These are phyloP conservation scores for Tetragnatha versicolor DNA, from an alignment of 1,140 invertebrate genomes.

Conservation along the genomic window DNA sequence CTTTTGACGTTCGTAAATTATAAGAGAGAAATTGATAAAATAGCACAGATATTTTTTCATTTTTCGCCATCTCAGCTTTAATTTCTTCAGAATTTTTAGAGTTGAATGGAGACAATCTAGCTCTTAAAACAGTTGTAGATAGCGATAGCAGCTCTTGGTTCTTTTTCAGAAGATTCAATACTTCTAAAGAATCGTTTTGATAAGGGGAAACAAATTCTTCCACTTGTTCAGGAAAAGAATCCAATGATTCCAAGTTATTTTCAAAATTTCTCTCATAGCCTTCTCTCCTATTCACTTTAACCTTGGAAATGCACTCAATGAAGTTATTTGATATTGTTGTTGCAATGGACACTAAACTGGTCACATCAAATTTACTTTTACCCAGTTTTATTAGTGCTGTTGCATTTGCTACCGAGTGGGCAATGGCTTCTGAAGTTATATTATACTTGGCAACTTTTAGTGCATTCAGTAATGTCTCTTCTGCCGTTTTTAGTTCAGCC, in stretches of 20 bases:
- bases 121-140: background rate
- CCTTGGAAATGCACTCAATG: constrained; percentile 4
- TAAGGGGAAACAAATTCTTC: background rate
- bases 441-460: constrained; percentile 15
- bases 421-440: background rate
- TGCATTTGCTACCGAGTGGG: constrained; percentile 13
- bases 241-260: background rate
- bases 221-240: background rate
- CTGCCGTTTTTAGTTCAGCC: background rate
- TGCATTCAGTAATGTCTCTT: background rate
- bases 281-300: background rate
- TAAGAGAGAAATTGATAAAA: constrained; percentile 31
- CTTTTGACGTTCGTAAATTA: constrained; percentile 18
- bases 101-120: background rate
- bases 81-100: background rate
- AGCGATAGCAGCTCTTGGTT: constrained; percentile 22
- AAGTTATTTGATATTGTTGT: constrained; percentile 3
- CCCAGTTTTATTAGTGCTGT: background rate
- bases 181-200: background rate
- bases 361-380: background rate
- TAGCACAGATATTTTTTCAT: background rate
- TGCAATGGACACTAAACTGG: background rate
- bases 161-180: background rate
- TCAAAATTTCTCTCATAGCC: constrained; percentile 10
- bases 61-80: background rate